phyloP scores from a whole-genome alignment of 2,888 invertebrate species.

The Prionchulus punctatus region DNA sequence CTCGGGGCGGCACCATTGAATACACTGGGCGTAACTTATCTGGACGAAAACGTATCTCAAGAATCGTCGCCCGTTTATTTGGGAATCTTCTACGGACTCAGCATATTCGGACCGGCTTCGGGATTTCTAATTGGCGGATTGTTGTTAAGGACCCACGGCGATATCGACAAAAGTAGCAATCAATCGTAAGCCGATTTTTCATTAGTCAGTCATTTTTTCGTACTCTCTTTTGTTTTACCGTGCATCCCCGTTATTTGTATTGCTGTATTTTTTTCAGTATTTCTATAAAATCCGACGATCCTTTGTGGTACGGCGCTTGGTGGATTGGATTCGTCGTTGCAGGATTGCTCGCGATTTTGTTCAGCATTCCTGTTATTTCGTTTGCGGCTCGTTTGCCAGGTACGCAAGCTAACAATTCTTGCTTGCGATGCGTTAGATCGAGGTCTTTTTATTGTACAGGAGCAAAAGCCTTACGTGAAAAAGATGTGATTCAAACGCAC shows the following conservation, averaged over 20 bases:
- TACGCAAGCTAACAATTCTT: too few relatives aligned
- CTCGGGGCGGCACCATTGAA: conserved; percentile 70
- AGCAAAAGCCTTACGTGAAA: too few relatives aligned
- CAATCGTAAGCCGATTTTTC: too few relatives aligned
- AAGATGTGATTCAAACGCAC: too few relatives aligned
- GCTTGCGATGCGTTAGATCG: too few relatives aligned
- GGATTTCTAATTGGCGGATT: conserved; percentile 72
- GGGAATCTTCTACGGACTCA: conserved; percentile 56
- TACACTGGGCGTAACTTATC: conserved; percentile 68
- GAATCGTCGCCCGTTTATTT: conserved; percentile 69
- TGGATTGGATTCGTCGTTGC: conserved; percentile 37
- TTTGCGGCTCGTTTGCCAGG: conserved; percentile 29
- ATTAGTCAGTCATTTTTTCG: too few relatives aligned
- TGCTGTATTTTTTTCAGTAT: conserved; percentile 1
- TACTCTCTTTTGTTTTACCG: too few relatives aligned
- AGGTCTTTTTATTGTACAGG: too few relatives aligned
- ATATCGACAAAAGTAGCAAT: conserved; percentile 11
- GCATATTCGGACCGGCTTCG: conserved; percentile 60
- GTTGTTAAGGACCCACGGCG: conserved; percentile 52
- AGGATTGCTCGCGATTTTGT: conserved; percentile 31
- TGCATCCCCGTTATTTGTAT: too few relatives aligned
- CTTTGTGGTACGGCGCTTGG: conserved; percentile 37
- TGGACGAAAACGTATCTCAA: conserved; percentile 71
- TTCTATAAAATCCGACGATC: conserved; percentile 14
- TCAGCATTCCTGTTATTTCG: conserved; percentile 34